Percentiles rank a stretch among this genome's conserved stretches.
phyloP scores from a whole-genome alignment of 2,797 vertebrate species.

The Poecilia wingei region DNA sequence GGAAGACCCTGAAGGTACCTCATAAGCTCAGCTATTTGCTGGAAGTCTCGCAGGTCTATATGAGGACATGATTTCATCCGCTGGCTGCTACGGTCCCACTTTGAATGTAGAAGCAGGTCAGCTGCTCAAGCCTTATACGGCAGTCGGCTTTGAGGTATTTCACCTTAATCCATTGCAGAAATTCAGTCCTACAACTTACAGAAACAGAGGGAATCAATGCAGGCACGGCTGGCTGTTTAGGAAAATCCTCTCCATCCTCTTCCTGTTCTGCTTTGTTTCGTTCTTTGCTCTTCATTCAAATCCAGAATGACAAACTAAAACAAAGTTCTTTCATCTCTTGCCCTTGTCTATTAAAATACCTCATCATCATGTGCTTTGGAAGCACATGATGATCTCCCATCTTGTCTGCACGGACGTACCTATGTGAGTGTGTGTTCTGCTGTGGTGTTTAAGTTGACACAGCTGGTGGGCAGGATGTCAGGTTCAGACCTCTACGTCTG shows the following conservation, averaged over 20 bases:
- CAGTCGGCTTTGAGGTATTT: constrained; percentile 52
- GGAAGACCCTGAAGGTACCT: constrained; percentile 3
- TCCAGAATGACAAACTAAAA: constrained; percentile 2
- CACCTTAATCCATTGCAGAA: constrained; percentile 71
- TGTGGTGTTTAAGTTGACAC: constrained; percentile 82
- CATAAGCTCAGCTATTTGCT: not conserved
- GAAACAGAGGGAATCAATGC: constrained; percentile 44
- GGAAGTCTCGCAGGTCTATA: constrained; percentile 18
- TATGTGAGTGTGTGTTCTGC: constrained; percentile 9
- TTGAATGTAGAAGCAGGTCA: constrained; percentile 40
- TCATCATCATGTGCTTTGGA: not conserved
- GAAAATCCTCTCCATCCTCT: constrained; percentile 5
- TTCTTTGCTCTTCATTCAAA: not conserved
- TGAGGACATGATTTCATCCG: constrained; percentile 54
- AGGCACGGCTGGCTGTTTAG: constrained; percentile 19
- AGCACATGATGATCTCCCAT: not conserved
- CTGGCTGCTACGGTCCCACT: constrained; percentile 31
- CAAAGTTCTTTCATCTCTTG: not conserved
- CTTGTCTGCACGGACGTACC: not conserved
- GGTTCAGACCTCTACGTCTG: constrained; percentile 74
- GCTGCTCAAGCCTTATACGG: constrained; percentile 65
- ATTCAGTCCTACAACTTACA: constrained; percentile 46
- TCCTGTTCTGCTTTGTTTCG: not conserved
- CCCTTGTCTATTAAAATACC: not conserved
- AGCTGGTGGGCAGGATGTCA: constrained; percentile 86